Percentiles rank a stretch among this genome's conserved stretches.
Conservation (phyloP, 2,113 vertebrate species). For the Dicaeum eximium region DNA sequence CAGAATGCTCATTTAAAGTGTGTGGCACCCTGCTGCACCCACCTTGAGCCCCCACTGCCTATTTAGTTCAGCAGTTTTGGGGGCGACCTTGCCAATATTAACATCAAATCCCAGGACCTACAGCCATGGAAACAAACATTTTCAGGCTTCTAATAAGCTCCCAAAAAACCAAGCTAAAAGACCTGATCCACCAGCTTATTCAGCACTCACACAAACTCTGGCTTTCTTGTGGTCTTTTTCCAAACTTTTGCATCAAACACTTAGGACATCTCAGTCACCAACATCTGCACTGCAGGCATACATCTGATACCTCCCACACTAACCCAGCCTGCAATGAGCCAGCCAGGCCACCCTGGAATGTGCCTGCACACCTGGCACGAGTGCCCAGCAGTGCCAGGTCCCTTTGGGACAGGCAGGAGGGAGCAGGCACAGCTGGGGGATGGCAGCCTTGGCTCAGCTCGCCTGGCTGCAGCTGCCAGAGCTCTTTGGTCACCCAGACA, state of each 20-base stretch:
- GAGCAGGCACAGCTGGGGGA: accelerated
- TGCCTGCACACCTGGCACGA: not conserved
- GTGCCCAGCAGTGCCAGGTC: not conserved
- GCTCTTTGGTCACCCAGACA: not conserved
- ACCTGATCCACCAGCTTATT: not conserved
- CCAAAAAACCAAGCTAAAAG: not conserved
- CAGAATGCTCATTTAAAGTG: not conserved
- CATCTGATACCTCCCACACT: not conserved
- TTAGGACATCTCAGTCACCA: not conserved
- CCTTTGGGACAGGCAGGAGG: not conserved
- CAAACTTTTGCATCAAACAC: not conserved
- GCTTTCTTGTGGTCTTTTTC: not conserved
- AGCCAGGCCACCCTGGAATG: not conserved
- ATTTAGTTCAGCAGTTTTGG: not conserved
- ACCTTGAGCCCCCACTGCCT: not conserved
- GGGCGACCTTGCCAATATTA: not conserved
- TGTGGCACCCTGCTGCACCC: not conserved
- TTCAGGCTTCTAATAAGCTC: not conserved
- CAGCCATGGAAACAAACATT: not conserved
- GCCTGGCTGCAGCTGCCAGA: not conserved
- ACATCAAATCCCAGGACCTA: not conserved
- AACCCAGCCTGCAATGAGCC: not conserved
- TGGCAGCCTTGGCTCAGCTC: not conserved
- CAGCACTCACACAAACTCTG: not conserved
- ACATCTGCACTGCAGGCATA: not conserved